Base-by-base conservation (phyloP, 2,797 vertebrate genomes). In the Mus spretus region DNA sequence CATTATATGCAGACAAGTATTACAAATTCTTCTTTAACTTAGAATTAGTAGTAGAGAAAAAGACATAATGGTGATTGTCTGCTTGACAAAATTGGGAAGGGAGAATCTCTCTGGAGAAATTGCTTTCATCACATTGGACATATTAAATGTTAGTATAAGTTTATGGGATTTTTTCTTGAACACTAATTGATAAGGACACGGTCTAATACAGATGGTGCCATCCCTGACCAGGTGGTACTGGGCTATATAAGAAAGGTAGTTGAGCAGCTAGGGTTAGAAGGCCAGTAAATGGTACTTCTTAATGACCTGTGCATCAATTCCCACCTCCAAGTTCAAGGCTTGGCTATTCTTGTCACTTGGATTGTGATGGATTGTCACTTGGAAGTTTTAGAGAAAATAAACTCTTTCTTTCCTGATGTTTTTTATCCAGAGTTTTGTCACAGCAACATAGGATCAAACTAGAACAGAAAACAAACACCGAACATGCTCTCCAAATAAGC, bases 401-500 rank as follows among this genome's bases (percentile, higher is more conserved):
- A 15, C 12, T 1, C 1, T n/a, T 85, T 85, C 31, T 34, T 53
- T 20, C 34, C 47, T 22, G 34, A 26, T 3, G 50, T 34, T 53
- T 53, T 2, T 53, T 70, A 50, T 8, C 20, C 65, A 53, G 31
- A 53, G 44, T 70, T n/a, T 86, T 86, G 15, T 70, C 65, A 53
- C 7, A 14, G 65, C 13, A 37, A 53, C 20, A 53, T 13, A 70
- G 63, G 55, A 53, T 34, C 47, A 53, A 86, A 86, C 63, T 70
- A n/a, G 20, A 86, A 53, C 12, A 70, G 24, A 82, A 91, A 65
- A 89, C 17, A 83, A 93, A 86, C 13, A 89, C 24, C 83, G 67
- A 55, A 78, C 90, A 80, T 3, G 61, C 5, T 72, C 34, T 95
- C 34, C 57, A 93, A 89, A 90, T 79, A 82, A 96, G 72, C 26